phyloP scores from a whole-genome alignment of 2,113 vertebrate species.

The Neopipo cinnamomea region DNA sequence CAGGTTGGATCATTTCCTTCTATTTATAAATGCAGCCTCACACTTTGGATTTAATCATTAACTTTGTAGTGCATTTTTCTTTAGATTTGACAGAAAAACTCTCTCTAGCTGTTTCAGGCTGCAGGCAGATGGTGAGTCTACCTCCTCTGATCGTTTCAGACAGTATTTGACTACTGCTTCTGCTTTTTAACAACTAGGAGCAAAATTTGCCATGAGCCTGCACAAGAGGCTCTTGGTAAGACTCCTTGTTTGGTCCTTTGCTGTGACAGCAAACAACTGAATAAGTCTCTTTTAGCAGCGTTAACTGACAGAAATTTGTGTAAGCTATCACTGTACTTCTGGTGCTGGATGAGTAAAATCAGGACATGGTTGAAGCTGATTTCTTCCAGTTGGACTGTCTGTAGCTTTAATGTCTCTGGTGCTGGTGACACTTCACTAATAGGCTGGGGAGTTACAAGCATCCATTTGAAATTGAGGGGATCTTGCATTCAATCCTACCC shows the following conservation, averaged over 20 bases:
- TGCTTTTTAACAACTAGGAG: background rate
- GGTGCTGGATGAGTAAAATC: background rate
- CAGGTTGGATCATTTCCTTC: background rate
- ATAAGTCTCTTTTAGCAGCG: background rate
- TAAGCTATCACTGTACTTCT: background rate
- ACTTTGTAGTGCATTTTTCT: background rate
- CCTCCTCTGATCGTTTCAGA: background rate
- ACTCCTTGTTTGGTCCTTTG: background rate
- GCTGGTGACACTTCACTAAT: background rate
- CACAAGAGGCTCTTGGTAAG: background rate
- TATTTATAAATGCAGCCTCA: background rate
- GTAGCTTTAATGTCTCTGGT: background rate
- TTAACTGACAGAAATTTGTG: background rate
- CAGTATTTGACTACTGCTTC: background rate
- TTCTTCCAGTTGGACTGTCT: background rate
- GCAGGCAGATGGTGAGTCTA: background rate
- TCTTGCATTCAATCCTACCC: background rate
- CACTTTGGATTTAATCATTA: background rate
- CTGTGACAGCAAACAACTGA: background rate
- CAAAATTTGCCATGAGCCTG: background rate
- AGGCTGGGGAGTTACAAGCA: background rate
- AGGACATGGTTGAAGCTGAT: background rate
- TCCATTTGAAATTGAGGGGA: background rate
- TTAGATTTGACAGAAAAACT: background rate
- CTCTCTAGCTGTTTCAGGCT: background rate